Conservation (phyloP, 2,888 invertebrate species). For the Drosophila longiperda region DNA sequence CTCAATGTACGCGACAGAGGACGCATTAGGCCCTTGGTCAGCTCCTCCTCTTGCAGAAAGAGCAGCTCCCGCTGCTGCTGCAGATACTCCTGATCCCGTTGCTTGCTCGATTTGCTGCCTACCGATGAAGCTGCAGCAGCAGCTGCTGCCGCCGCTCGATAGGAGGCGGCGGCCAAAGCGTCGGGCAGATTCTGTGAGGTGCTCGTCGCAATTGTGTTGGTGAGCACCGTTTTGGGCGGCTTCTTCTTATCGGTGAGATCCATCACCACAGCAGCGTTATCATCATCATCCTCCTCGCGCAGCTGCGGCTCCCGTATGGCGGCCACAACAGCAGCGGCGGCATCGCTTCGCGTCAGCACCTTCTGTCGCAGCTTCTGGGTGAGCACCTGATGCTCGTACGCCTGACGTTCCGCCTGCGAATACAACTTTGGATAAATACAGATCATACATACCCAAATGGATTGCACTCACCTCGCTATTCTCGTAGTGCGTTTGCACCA, state of each 20-base stretch:
- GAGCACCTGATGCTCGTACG: slow-evolving; percentile 88
- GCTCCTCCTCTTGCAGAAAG: slow-evolving; percentile 86
- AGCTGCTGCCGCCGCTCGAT: slow-evolving; percentile 36
- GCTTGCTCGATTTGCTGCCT: slow-evolving; percentile 57
- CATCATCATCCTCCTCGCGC: slow-evolving; percentile 87
- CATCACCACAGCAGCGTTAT: slow-evolving; percentile 88
- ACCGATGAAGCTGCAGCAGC: slow-evolving; percentile 1
- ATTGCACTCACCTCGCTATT: slow-evolving; percentile 83
- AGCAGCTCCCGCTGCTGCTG: slow-evolving; percentile 89
- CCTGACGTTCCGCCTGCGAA: slow-evolving; percentile 86
- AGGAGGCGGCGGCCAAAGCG: slow-evolving; percentile 82
- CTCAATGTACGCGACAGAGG: slow-evolving; percentile 93
- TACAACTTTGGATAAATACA: background rate
- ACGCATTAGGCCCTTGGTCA: slow-evolving; percentile 85
- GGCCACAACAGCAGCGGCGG: slow-evolving; percentile 74
- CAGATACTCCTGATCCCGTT: slow-evolving; percentile 86
- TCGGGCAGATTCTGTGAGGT: slow-evolving; percentile 85
- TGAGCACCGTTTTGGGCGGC: slow-evolving; percentile 86
- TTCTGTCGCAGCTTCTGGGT: slow-evolving; percentile 95
- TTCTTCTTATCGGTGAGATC: slow-evolving; percentile 90
- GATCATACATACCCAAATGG: background rate
- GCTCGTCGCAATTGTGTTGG: slow-evolving; percentile 85
- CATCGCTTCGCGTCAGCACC: slow-evolving; percentile 91
- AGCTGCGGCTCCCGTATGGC: slow-evolving; percentile 84
- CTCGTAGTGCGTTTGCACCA: slow-evolving; percentile 85